Evolutionary conservation across 2,797 vertebrate genomes (phyloP), one percentile per base, ranked within the genome.

Genomic region (Sebastes nivosus): DNA sequence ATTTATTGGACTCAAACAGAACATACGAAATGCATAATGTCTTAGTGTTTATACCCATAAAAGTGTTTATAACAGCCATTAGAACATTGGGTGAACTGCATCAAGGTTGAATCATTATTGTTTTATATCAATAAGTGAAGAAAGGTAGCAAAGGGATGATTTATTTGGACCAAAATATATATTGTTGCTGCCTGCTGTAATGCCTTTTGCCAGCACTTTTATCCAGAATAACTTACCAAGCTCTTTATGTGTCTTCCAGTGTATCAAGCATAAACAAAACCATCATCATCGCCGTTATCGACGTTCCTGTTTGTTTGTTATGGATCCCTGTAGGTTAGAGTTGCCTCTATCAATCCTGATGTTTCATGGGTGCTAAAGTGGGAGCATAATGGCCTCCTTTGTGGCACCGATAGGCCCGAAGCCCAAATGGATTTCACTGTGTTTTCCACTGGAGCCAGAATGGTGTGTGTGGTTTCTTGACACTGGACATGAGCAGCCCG

Each of bases 371-470:
- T 79, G 75, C 76, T 75, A 61, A 83, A 50, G 73, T 70, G 63
- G 83, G 60, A 81, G 74, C 83, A 90, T 90, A 94, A 92, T 84
- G 82, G 78, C 64, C 67, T 72, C 77, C 88, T 79, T 91, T 46
- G 91, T 91, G 86, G 87, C 76, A 72, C 63, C 36, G 92, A 93
- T 89, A 87, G 91, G 84, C 89, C 80, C 36, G 1, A 77, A 79
- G 83, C 87, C 88, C 84, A 83, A 87, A 87, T 54, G 72, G 75
- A 79, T 88, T 74, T 89, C 81, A 67, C 76, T 64, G 75, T 71
- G 73, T 88, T 89, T 87, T 79, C 90, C 83, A 72, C 75, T 22
- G 79, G 80, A 85, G 82, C 69, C 80, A 84, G 63, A 87, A 80
- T 25, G 74, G 72, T 75, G 30, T 16, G 54, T 64, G 14, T 36